phyloP scores from a whole-genome alignment of 2,888 invertebrate species.

The Bimastos eiseni region DNA sequence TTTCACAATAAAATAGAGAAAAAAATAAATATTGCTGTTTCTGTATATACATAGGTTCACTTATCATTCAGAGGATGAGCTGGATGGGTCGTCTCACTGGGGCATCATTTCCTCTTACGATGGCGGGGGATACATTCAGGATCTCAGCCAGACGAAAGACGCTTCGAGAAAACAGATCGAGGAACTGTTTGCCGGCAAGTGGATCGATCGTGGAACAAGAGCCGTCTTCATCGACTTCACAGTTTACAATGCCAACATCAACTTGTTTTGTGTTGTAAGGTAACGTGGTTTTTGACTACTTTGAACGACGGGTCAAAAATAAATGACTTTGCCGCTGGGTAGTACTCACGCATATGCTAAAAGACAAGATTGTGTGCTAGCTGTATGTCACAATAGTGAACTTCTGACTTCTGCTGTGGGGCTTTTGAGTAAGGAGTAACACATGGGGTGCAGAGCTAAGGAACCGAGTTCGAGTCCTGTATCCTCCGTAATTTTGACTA shows the following conservation, averaged over 20 bases:
- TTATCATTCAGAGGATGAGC: conserved; percentile 60
- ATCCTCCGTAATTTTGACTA: no score
- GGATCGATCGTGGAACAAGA: conserved; percentile 72
- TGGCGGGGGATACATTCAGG: conserved; percentile 59
- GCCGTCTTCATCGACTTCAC: conserved; percentile 72
- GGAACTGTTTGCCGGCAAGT: conserved; percentile 64
- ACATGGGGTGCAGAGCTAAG: no score
- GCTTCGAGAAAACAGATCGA: conserved; percentile 61
- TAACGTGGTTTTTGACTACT: conserved; percentile 30
- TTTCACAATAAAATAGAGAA: no score
- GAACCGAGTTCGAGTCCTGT: no score
- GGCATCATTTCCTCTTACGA: conserved; percentile 64
- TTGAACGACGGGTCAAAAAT: no score
- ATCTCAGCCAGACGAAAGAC: conserved; percentile 62
- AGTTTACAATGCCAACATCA: conserved; percentile 73
- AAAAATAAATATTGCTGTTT: no score
- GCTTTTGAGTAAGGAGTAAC: no score
- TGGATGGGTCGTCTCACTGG: conserved; percentile 63
- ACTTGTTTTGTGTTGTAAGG: conserved; percentile 70
- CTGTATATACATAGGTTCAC: conserved; percentile 54
- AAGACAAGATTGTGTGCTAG: no score
- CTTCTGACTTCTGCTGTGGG: no score
- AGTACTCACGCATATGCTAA: no score
- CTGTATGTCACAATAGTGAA: no score
- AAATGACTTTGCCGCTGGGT: no score